Evolutionary conservation across 2,888 invertebrate genomes (phyloP).

Genomic region (Nymphalis c-album): DNA sequence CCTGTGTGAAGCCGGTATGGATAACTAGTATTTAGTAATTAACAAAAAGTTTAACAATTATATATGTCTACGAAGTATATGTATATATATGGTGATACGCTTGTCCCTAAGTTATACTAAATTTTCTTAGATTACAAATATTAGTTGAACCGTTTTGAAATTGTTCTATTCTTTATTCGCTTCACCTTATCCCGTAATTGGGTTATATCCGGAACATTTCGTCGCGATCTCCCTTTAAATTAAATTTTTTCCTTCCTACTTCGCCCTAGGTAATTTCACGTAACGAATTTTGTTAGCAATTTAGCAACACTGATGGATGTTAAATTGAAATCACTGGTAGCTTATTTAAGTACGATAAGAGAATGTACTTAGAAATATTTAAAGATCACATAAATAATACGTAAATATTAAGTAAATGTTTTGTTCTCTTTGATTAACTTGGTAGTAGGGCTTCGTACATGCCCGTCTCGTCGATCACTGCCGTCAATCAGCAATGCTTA

Average conservation of each 20-base stretch:
- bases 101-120: background rate
- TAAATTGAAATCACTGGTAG: background rate
- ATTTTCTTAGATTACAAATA: background rate
- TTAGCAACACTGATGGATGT: conserved; percentile 18
- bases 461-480: too few relatives aligned
- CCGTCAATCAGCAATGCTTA: too few relatives aligned
- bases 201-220: conserved; percentile 31
- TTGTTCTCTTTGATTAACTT: too few relatives aligned
- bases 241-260: conserved; percentile 27
- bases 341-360: background rate
- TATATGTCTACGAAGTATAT: too few relatives aligned
- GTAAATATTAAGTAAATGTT: too few relatives aligned
- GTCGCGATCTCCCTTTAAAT: conserved; percentile 24
- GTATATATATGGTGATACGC: too few relatives aligned
- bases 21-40: too few relatives aligned
- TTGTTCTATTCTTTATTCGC: conserved; percentile 16
- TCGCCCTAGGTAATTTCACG: conserved; percentile 25
- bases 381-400: too few relatives aligned
- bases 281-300: conserved; percentile 29
- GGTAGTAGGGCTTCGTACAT: too few relatives aligned
- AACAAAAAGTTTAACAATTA: too few relatives aligned
- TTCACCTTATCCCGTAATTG: conserved; percentile 22
- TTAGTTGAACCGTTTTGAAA: background rate
- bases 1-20: too few relatives aligned
- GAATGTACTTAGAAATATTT: conserved; percentile 2